Conservation (phyloP, 2,888 invertebrate genomes). For the Microdon myrmicae region DNA sequence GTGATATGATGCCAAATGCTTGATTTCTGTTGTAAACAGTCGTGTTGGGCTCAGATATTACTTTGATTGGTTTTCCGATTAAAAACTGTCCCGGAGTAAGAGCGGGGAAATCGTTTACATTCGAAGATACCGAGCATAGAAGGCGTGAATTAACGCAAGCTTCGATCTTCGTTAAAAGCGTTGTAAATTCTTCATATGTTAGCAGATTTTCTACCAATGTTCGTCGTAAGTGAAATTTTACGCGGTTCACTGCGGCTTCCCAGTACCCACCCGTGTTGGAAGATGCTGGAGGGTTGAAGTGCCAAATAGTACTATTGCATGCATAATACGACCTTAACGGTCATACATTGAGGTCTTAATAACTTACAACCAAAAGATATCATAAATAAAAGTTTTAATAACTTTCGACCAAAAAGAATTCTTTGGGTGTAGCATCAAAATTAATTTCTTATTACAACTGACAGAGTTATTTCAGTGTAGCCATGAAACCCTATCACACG, state of each 20-base stretch:
- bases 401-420: no score
- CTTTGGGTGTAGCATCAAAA: no score
- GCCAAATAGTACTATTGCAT: conserved; percentile 1
- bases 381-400: no score
- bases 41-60: conserved; percentile 1
- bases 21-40: background rate
- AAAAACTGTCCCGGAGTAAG: conserved; percentile 13
- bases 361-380: no score
- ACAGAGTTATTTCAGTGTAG: no score
- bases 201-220: no score
- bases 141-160: conserved; percentile 21
- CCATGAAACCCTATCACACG: no score
- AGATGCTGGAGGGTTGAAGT: conserved; percentile 17
- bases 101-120: conserved; percentile 2
- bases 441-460: no score
- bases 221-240: conserved; percentile 14
- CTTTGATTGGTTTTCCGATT: conserved; percentile 9
- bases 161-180: conserved; percentile 7
- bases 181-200: conserved; percentile 10
- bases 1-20: no score
- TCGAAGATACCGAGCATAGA: background rate
- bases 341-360: no score
- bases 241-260: conserved; percentile 14
- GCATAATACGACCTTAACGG: no score
- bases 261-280: conserved; percentile 22